Base-by-base conservation (phyloP, 2,113 vertebrate genomes). In the Rana temporaria region DNA sequence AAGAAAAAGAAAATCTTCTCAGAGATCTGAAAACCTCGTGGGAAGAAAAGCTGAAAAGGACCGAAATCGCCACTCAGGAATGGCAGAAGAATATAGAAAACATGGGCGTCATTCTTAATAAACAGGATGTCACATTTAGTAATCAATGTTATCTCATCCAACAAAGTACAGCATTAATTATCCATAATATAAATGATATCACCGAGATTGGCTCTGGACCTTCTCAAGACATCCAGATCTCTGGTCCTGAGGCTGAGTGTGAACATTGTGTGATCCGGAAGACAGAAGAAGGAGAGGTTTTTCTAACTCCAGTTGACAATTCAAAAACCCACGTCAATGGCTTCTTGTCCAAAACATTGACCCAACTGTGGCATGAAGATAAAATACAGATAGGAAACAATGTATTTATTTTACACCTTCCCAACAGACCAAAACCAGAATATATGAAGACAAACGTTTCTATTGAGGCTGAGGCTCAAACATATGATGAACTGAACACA, bases 41-140 rank as follows among this genome's bases (percentile, higher is more conserved):
- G 42, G 42, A 48, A 48, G 42, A 48, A 48, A 48, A 48, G 42
- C 42, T 48, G 42, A 48, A 48, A 12, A 38, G 98, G 90, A 99
- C 97, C 0, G 97, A 99, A 91, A 97, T n/a, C 20, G n/a, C 53
- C 30, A 53, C 71, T 8, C 7, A 57, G 30, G 55, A 32, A n/a
- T 20, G 53, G 19, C 52, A 59, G 8, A 38, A 59, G 26, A 19
- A 74, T 24, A 18, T 74, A 22, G 52, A 74, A 3, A 59, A 30
- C n/a, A 15, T 74, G 30, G 55, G 71, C 30, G 18, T 57, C n/a
- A 55, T 19, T 9, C 42, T 72, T 24, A 55, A 56, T 12, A 38
- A 8, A 19, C 17, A n/a, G 53, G 71, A 4, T 57, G 17, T 59
- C 53, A 17, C 6, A 48, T 74, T n/a, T 16, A 74, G 11, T 18